Evolutionary conservation across 2,113 vertebrate genomes (phyloP), one percentile per base, ranked within the genome.

Genomic region (Rynchops niger): DNA sequence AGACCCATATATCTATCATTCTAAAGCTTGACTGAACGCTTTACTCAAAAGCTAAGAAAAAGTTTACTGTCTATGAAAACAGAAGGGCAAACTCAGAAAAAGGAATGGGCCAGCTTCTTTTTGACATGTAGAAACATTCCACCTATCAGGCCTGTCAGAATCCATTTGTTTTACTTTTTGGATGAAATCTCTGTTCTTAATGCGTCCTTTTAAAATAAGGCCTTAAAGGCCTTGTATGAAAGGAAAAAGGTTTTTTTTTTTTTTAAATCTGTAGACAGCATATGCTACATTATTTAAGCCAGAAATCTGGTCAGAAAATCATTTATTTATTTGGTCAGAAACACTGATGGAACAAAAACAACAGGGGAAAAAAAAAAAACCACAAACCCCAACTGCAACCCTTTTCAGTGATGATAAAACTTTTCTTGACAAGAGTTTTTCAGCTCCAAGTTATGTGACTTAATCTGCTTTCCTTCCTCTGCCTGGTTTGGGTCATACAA

Each of bases 281-380:
- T 36, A 19, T 17, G 2, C 0, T 32, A 21, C 5, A 5, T 50
- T 62, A 38, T 47, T 92, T 92, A 38, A 81, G 25, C 4, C 12
- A 80, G 32, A 73, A 65, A 62, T 53, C 12, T 79, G 6, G 3
- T 42, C 11, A 34, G 11, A 77, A 70, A 63, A 38, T 47, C 0
- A 25, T 63, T 67, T 26, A n/a, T 71, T 87, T 82, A 40, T 82
- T 90, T 67, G 6, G 11, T n/a, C 11, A 79, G 36, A 85, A 79
- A 65, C 9, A 55, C 9, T n/a, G 6, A 62, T 9, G 6, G 10
- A 73, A 9, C 1, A 58, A 74, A 89, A 74, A 11, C 5, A 73
- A 11, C 2, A 2, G 2, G 4, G 5, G 1, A 1, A 1, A 8
- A 7, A 32, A 6, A 1, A 11, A 26, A n/a, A n/a, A 40, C 9